Base-by-base conservation (phyloP, 2,797 vertebrate species). In the Anisognathus igniventris region DNA sequence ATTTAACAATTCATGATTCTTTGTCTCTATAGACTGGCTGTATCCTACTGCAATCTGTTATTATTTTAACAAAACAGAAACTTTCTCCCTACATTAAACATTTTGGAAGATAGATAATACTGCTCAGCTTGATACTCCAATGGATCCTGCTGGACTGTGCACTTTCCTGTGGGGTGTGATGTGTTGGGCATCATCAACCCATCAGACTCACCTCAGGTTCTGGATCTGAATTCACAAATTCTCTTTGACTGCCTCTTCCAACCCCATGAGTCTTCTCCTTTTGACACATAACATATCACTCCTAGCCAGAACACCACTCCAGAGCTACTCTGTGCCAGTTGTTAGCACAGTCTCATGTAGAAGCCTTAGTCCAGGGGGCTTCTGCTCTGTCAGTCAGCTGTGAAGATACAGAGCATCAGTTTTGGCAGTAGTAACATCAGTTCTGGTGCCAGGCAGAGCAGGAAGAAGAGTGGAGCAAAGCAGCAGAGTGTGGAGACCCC, bases 71-170 rank as follows among this genome's bases (percentile, higher is more conserved):
- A 67, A 22, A 66, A 20, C 2, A 12, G 14, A 50, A 39, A 42
- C 8, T 40, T 86, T 72, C 35, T 37, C 17, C 10, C 20, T 12
- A 16, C 2, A 1, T 42, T 20, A 56, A 86, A 7, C 8, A 23
- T 76, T 77, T 83, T 66, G 37, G 9, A 66, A 61, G 8, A 17
- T 47, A 61, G 8, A 17, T 47, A 50, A 44, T 24, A 8, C 22
- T 25, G 23, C 20, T 54, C 1, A 1, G 3, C 25, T 61, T 53
- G 18, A 11, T 56, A 48, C 2, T 28, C 4, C 28, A 39, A 0
- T 14, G 22, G 27, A 64, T 8, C 33, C 28, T 54, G 24, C 22
- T 53, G 33, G 15, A 61, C n/a, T n/a, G 12, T 24, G 12, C 6
- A 4, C 3, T 42, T 57, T 51, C 51, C 27, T 62, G 16, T 33